These are phyloP conservation scores for Hipparchia semele DNA, from an alignment of 2,888 invertebrate genomes.

Conservation along the genomic window DNA sequence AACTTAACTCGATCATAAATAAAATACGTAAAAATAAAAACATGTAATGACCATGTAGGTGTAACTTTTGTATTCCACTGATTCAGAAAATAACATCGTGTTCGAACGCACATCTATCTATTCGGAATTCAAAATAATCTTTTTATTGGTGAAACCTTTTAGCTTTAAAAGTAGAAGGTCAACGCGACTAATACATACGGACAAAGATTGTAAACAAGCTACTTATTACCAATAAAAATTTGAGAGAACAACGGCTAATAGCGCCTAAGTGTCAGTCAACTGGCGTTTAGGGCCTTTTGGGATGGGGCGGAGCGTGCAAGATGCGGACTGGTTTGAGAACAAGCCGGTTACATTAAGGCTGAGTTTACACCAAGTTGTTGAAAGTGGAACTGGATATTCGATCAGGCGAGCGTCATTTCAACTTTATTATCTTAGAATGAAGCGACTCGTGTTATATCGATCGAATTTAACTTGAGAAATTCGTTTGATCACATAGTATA, in stretches of 20 bases:
- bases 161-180: slow-evolving; percentile 52
- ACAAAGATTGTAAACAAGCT: slow-evolving; percentile 66
- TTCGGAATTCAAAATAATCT: slow-evolving; percentile 32
- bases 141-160: slow-evolving; percentile 43
- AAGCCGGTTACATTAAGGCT: slow-evolving; percentile 69
- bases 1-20: slow-evolving; percentile 19
- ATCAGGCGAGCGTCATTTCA: background rate
- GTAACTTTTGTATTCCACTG: slow-evolving; percentile 12
- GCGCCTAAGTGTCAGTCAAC: slow-evolving; percentile 82
- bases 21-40: slow-evolving; percentile 10
- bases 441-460: background rate
- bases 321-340: slow-evolving; percentile 59
- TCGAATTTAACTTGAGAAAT: no score
- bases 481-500: no score
- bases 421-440: background rate
- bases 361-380: background rate
- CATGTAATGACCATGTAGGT: slow-evolving; percentile 13
- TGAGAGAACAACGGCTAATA: slow-evolving; percentile 75
- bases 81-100: slow-evolving; percentile 18
- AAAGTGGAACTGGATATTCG: background rate
- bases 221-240: slow-evolving; percentile 78
- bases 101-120: slow-evolving; percentile 9
- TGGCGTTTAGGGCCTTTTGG: slow-evolving; percentile 67
- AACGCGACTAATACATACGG: slow-evolving; percentile 49
- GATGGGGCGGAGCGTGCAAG: slow-evolving; percentile 49